Conservation (phyloP, 2,113 vertebrate genomes). For the Phaethon lepturus region DNA sequence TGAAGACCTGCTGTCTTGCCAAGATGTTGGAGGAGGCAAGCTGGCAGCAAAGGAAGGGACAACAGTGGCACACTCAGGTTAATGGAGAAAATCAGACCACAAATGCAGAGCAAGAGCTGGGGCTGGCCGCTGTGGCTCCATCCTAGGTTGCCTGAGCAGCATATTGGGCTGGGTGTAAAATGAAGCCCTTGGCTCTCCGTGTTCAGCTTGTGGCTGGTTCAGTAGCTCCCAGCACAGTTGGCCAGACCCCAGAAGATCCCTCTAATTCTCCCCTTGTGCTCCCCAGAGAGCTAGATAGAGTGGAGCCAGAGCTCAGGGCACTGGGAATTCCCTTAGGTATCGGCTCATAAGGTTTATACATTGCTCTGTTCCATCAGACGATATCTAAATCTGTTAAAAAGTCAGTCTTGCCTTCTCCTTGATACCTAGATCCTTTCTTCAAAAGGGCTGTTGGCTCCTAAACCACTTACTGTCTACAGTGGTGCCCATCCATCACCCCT, state of each 20-base stretch:
- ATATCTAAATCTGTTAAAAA: background rate
- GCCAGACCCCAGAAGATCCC: background rate
- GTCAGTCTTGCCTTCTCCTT: background rate
- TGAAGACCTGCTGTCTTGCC: background rate
- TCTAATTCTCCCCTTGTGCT: background rate
- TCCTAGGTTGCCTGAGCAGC: background rate
- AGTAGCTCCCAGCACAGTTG: background rate
- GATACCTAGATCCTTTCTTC: conserved; percentile 17
- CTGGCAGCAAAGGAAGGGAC: background rate
- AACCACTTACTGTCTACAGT: background rate
- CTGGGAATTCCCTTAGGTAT: background rate
- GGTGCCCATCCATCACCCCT: conserved; percentile 17
- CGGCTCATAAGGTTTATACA: background rate
- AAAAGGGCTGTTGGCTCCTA: background rate
- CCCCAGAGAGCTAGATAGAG: background rate
- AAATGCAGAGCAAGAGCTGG: background rate
- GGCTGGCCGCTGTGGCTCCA: accelerated
- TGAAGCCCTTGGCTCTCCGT: background rate
- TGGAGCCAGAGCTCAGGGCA: background rate
- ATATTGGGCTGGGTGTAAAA: background rate
- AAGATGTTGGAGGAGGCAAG: background rate
- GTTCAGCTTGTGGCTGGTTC: background rate
- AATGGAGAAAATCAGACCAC: background rate
- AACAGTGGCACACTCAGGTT: background rate
- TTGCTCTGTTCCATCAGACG: background rate